Evolutionary conservation across 1,140 invertebrate species (phyloP).

Genomic region (Hyposmocoma kahamanoa): DNA sequence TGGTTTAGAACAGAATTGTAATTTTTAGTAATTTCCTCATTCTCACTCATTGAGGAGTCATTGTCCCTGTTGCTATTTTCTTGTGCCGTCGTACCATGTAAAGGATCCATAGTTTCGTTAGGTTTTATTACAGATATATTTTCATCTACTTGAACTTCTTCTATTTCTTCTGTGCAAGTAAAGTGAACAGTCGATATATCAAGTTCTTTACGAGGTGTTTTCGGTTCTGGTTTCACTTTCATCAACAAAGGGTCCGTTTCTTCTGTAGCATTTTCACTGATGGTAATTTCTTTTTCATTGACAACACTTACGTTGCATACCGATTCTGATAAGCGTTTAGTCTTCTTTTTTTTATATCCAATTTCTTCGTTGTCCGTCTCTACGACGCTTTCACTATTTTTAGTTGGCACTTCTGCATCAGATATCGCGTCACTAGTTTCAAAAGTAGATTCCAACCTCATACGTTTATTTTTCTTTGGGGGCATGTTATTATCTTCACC

Average conservation of each 20-base stretch:
- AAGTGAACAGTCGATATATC: constrained; percentile 33
- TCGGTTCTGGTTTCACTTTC: constrained; percentile 40
- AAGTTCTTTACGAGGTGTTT: constrained; percentile 33
- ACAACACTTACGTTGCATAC: constrained; percentile 22
- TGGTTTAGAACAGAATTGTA: constrained; percentile 46
- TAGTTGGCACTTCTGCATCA: not conserved
- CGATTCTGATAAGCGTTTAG: constrained; percentile 24
- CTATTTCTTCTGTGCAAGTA: constrained; percentile 18
- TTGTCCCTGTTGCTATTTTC: constrained; percentile 11
- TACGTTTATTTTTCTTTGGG: constrained; percentile 37
- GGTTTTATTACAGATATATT: constrained; percentile 17
- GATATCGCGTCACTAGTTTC: constrained; percentile 3
- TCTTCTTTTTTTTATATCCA: constrained; percentile 17
- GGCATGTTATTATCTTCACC: constrained; percentile 31
- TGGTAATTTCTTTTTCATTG: constrained; percentile 51
- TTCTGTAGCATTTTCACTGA: constrained; percentile 24
- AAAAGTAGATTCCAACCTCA: constrained; percentile 38
- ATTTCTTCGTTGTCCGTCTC: not conserved
- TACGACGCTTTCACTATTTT: not conserved
- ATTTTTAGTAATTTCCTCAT: constrained; percentile 46
- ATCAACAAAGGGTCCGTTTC: constrained; percentile 34
- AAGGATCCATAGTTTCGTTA: constrained; percentile 31
- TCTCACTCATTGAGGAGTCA: constrained; percentile 31
- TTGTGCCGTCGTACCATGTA: constrained; percentile 26
- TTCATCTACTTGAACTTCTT: constrained; percentile 26